Conservation (phyloP, 2,888 invertebrate genomes). For the Erebia aethiops region DNA sequence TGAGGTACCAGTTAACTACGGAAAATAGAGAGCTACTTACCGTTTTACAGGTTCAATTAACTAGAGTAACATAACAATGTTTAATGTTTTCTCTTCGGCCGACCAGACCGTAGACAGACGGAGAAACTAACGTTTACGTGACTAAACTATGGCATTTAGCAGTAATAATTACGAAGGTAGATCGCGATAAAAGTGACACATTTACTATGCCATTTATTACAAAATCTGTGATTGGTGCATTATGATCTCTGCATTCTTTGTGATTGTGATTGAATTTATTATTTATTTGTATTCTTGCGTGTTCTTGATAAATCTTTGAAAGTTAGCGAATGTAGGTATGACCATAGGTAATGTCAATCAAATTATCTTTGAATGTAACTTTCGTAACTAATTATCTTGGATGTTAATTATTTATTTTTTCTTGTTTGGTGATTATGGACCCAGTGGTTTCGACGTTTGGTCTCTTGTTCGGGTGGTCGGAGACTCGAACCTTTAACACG, state of each 20-base stretch:
- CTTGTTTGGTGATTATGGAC: too few relatives aligned
- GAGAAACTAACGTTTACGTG: slow-evolving; percentile 16
- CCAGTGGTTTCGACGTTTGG: too few relatives aligned
- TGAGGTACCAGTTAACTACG: background rate
- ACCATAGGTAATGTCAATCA: too few relatives aligned
- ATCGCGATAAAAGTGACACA: slow-evolving; percentile 5
- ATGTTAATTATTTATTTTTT: too few relatives aligned
- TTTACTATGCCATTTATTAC: background rate
- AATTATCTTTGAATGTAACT: too few relatives aligned
- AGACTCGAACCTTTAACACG: too few relatives aligned
- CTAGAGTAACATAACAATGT: slow-evolving; percentile 8
- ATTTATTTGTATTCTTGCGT: too few relatives aligned
- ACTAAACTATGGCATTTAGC: background rate
- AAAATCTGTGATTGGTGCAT: background rate
- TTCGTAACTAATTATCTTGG: too few relatives aligned
- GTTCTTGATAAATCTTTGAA: too few relatives aligned
- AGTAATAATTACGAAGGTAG: background rate
- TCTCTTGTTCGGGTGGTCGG: too few relatives aligned
- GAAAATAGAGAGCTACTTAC: slow-evolving; percentile 2
- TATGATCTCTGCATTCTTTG: background rate
- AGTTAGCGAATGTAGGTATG: too few relatives aligned
- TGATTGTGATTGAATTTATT: too few relatives aligned
- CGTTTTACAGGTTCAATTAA: slow-evolving; percentile 13
- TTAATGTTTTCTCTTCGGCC: slow-evolving; percentile 9
- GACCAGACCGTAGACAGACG: slow-evolving; percentile 15